Evolutionary conservation across 2,113 vertebrate species (phyloP).

Genomic region (Planiliza haematocheilus): DNA sequence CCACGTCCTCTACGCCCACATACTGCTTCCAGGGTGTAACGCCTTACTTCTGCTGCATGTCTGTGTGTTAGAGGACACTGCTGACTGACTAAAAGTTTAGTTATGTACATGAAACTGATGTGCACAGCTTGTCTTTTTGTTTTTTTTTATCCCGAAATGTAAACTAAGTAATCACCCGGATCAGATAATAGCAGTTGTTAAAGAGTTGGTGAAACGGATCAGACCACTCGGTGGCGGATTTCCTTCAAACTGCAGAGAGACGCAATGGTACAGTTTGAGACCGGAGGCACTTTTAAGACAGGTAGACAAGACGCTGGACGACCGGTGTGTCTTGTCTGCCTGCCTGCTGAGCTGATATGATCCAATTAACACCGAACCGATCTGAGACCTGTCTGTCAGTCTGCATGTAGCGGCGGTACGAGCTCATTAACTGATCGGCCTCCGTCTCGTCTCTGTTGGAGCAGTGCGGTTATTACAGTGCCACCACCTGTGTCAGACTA

Average conservation of each 20-base stretch:
- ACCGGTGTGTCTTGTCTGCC: constrained; percentile 38
- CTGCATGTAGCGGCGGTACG: constrained; percentile 12
- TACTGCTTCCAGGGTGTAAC: constrained; percentile 23
- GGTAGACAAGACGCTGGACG: constrained; percentile 13
- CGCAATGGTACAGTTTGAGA: constrained; percentile 1
- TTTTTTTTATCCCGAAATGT: background rate
- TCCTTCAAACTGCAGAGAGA: constrained; percentile 26
- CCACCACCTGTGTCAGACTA: constrained; percentile 17
- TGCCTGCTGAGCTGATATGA: constrained; percentile 46
- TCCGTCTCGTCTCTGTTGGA: constrained; percentile 47
- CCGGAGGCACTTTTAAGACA: constrained; percentile 32
- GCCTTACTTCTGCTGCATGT: constrained; percentile 6
- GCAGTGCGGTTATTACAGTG: constrained; percentile 1
- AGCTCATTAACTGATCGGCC: constrained; percentile 60
- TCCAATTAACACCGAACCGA: constrained; percentile 67
- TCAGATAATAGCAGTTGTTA: too few relatives aligned
- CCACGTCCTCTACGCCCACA: constrained; percentile 46
- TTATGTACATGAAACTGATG: background rate
- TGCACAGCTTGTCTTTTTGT: background rate
- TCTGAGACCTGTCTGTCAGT: constrained; percentile 64
- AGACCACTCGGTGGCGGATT: background rate
- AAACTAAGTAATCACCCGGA: too few relatives aligned
- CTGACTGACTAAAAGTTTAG: background rate
- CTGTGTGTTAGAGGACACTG: background rate
- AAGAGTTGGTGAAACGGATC: background rate